Base-by-base conservation (phyloP, 2,797 vertebrate species). In the Sarcophilus harrisii region DNA sequence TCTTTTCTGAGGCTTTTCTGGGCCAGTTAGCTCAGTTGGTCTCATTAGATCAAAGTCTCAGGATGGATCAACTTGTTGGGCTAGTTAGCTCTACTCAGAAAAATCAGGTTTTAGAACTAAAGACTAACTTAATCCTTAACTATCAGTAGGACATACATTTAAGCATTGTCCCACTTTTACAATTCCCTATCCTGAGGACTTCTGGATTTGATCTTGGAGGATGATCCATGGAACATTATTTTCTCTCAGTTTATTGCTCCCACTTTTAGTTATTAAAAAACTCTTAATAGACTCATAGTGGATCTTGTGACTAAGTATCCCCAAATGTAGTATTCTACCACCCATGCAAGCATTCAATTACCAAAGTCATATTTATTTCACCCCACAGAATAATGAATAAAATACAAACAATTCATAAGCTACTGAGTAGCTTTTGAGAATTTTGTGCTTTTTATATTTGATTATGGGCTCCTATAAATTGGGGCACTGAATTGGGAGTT, bases 1-100 rank as follows among this genome's bases (percentile, higher is more conserved):
- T 95, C 38, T 90, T 62, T 95, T 92, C 92, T 30, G 92, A 24
- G 30, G 54, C 28, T 92, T 32, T 95, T 92, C 90, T 90, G 90
- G 16, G 28, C 57, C 32, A 54, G 54, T 28, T 16, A n/a, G 28
- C 14, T 11, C 30, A 94, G 93, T 30, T 92, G 59, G 95, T 93
- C 45, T 94, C 10, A 59, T 30, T 49, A 92, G 57, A 58, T 57
- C 11, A 66, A 49, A 49, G 30, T 12, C 62, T 21, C 57, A 58
- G 62, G 94, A 97, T 91, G 5, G n/a, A 27, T 91, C 38, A 3
- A 58, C 45, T 9, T 89, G 12, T 54, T 38, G 24, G 2, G 60
- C 38, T 81, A 49, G 52, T 95, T 94, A 92, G 32, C 10, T 90
- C 94, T 28, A 95, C 21, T 90, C 0, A 81, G 27, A 59, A 52